Conservation (phyloP, 2,888 invertebrate genomes). For the Helobdella robusta region DNA sequence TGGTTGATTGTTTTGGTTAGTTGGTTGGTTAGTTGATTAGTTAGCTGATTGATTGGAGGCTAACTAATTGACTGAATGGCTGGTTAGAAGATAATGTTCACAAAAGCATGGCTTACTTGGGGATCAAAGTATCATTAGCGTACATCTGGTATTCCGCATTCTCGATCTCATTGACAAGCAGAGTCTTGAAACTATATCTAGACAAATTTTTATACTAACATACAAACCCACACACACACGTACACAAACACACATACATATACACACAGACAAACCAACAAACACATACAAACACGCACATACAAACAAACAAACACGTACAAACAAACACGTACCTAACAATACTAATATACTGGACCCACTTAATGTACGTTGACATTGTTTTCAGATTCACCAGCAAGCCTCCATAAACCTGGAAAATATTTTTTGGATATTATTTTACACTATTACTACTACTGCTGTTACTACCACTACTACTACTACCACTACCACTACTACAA, state of each 20-base stretch:
- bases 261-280: too few relatives aligned
- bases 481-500: conserved; percentile 19
- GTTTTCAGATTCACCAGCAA: conserved; percentile 45
- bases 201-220: conserved; percentile 17
- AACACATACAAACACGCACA: too few relatives aligned
- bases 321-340: conserved; percentile 46
- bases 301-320: too few relatives aligned
- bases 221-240: conserved; percentile 36
- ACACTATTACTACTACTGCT: conserved; percentile 20
- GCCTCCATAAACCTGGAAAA: conserved; percentile 43
- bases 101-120: not conserved
- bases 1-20: too few relatives aligned
- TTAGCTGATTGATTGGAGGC: too few relatives aligned
- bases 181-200: too few relatives aligned
- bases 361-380: conserved; percentile 43
- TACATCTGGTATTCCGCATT: conserved; percentile 5
- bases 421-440: too few relatives aligned
- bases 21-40: too few relatives aligned
- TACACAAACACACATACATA: too few relatives aligned
- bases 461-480: conserved; percentile 22
- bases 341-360: conserved; percentile 47
- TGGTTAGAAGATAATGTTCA: not conserved
- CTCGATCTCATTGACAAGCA: conserved; percentile 20
- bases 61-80: not conserved
- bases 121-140: conserved; percentile 12